phyloP scores from a whole-genome alignment of 2,113 vertebrate genomes.

The Lutjanus erythropterus region DNA sequence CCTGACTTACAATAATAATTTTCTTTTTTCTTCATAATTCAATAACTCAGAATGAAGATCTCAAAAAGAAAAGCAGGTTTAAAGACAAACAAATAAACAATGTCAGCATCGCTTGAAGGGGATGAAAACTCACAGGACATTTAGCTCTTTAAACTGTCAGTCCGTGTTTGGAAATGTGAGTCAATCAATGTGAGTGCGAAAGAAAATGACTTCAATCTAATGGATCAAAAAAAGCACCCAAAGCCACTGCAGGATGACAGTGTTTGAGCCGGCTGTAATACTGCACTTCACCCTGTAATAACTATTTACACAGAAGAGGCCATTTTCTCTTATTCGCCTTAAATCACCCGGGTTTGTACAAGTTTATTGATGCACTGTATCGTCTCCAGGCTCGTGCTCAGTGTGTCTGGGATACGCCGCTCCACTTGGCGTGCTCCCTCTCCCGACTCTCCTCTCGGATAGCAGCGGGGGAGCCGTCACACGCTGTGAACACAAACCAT shows the following conservation, averaged over 20 bases:
- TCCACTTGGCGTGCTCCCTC: constrained; percentile 11
- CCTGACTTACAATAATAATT: neutral
- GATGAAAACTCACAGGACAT: neutral
- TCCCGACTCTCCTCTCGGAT: constrained; percentile 3
- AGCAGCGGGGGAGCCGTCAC: constrained; percentile 60
- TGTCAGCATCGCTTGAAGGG: neutral
- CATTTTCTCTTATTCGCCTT: constrained; percentile 19
- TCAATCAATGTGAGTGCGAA: neutral
- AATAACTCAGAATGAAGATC: neutral
- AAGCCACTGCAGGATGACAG: neutral
- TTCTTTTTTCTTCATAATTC: neutral
- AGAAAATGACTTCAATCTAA: constrained; percentile 25
- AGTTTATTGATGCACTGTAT: constrained; percentile 5
- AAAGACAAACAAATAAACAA: neutral
- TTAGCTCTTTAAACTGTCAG: neutral
- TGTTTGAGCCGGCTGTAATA: neutral
- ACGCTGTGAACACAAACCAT: constrained; percentile 66
- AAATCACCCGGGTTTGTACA: neutral
- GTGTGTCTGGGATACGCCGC: constrained; percentile 11
- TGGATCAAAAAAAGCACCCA: neutral
- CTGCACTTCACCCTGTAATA: neutral
- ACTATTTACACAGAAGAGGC: constrained; percentile 5
- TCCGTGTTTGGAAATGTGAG: neutral
- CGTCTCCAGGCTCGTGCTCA: neutral
- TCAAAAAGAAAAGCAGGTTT: no score